These are phyloP conservation scores for Laspeyria flexula DNA, from an alignment of 2,888 invertebrate species.

Conservation along the genomic window DNA sequence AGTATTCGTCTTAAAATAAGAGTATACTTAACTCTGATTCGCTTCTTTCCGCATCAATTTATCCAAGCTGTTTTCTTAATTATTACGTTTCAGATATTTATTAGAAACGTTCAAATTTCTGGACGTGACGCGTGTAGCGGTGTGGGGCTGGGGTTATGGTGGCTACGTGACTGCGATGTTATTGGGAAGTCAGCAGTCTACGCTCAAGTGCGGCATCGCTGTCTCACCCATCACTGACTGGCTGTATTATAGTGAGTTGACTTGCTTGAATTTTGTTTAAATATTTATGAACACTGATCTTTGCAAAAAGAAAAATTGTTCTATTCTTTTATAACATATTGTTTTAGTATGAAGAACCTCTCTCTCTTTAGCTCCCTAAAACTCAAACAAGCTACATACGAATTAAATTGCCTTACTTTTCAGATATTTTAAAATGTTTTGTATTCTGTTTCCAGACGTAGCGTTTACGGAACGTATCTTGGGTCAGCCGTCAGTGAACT, in stretches of 20 bases:
- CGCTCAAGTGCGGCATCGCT: conserved; percentile 96
- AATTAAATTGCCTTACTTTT: too few species aligned
- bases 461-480: conserved; percentile 98
- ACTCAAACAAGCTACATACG: too few species aligned
- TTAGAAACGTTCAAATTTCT: conserved; percentile 93
- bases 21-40: too few species aligned
- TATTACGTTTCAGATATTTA: conserved; percentile 87
- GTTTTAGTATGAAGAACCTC: too few species aligned
- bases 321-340: too few species aligned
- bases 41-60: too few species aligned
- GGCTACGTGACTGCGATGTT: conserved; percentile 98
- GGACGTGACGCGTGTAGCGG: conserved; percentile 94
- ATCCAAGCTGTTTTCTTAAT: too few species aligned
- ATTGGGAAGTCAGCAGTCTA: conserved; percentile 93
- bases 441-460: conserved; percentile 88
- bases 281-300: too few species aligned
- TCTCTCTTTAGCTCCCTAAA: too few species aligned
- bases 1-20: too few species aligned
- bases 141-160: conserved; percentile 99
- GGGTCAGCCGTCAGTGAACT: conserved; percentile 94
- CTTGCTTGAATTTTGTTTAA: neutral
- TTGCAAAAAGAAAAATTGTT: too few species aligned
- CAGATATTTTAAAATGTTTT: too few species aligned
- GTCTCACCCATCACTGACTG: conserved; percentile 98
- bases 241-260: conserved; percentile 95